These are phyloP conservation scores for Bos javanicus DNA, from an alignment of 2,113 vertebrate species.

Conservation along the genomic window DNA sequence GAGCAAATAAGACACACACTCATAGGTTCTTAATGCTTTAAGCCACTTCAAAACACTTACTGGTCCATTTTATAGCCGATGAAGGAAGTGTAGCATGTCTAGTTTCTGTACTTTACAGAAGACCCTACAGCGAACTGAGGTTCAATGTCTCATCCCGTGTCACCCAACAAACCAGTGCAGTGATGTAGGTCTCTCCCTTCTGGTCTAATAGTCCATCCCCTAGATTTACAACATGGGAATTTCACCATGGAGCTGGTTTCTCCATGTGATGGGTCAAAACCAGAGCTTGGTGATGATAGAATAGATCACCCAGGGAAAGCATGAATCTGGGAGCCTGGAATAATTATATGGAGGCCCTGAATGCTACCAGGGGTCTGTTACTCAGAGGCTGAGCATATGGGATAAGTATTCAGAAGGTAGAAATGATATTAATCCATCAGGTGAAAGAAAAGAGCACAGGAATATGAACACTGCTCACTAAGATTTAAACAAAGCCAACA, in stretches of 20 bases:
- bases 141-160: neutral
- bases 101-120: neutral
- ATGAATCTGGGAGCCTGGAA: neutral
- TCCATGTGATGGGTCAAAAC: neutral
- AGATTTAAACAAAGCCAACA: neutral
- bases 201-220: no score
- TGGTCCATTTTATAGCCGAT: fast-evolving
- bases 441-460: neutral
- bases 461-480: neutral
- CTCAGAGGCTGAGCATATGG: neutral
- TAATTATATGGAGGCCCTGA: neutral
- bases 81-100: neutral
- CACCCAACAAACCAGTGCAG: fast-evolving
- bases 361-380: neutral
- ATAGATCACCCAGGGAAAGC: neutral
- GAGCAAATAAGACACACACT: neutral
- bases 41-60: neutral
- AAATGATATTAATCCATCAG: neutral
- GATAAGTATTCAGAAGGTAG: neutral
- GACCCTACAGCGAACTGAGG: neutral
- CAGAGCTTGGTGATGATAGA: neutral
- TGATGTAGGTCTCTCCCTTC: neutral
- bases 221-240: neutral
- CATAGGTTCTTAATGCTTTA: neutral
- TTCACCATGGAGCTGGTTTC: neutral